Conservation (phyloP, 2,797 vertebrate species). For the Lacerta bilineata region DNA sequence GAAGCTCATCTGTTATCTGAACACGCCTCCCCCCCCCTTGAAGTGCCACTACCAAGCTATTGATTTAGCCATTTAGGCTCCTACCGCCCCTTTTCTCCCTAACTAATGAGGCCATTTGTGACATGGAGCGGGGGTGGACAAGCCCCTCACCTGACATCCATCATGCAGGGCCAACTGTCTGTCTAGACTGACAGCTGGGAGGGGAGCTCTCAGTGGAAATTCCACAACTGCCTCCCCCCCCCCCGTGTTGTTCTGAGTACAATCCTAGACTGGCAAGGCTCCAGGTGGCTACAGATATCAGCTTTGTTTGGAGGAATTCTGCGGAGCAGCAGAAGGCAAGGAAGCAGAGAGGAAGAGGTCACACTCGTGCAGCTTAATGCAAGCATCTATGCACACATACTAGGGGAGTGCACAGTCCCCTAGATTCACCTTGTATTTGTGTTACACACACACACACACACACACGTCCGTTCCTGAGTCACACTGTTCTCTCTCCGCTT, state of each 20-base stretch:
- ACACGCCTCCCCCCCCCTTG: not conserved
- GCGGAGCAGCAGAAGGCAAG: not conserved
- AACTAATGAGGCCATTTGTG: slow-evolving; percentile 65
- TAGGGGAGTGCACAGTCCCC: no score
- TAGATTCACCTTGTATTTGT: no score
- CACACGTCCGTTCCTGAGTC: no score
- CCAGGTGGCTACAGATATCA: not conserved
- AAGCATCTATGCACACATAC: not conserved
- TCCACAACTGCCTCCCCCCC: fast-evolving
- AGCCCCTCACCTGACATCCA: slow-evolving; percentile 18
- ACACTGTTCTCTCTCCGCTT: no score
- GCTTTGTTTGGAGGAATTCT: not conserved
- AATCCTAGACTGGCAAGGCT: not conserved
- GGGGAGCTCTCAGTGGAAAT: fast-evolving
- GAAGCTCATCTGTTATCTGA: slow-evolving; percentile 1
- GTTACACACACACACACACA: no score
- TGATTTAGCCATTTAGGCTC: slow-evolving; percentile 44
- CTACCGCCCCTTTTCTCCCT: slow-evolving; percentile 56
- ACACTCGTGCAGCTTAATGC: not conserved
- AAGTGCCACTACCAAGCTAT: slow-evolving; percentile 44
- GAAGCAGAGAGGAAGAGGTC: not conserved
- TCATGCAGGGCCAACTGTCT: not conserved
- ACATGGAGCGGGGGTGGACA: slow-evolving; percentile 15
- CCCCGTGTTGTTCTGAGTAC: fast-evolving
- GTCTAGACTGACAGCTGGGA: not conserved